Conservation (phyloP, 2,113 vertebrate genomes). For the Ploceus nigricollis region DNA sequence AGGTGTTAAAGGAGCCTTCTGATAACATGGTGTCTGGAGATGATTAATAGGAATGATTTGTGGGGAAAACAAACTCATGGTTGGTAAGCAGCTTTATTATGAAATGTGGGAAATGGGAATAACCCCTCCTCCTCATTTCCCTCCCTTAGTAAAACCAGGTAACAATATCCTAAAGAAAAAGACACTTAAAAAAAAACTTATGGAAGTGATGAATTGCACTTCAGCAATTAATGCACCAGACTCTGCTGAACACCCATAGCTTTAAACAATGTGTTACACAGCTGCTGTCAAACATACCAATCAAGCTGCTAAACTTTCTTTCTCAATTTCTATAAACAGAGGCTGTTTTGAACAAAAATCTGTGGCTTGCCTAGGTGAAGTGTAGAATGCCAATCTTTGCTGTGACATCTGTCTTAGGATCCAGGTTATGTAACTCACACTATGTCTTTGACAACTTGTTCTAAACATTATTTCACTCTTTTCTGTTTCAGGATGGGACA, state of each 20-base stretch:
- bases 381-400: rapidly evolving
- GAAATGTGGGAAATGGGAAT: slow-evolving; percentile 24
- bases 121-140: neutral
- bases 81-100: slow-evolving; percentile 45
- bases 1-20: neutral
- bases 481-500: slow-evolving; percentile 36
- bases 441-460: neutral
- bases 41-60: neutral
- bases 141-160: slow-evolving; percentile 1
- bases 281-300: neutral
- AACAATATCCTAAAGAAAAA: neutral
- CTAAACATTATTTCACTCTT: slow-evolving; percentile 1
- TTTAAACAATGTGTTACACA: neutral
- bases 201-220: neutral
- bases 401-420: neutral
- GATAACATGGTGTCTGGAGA: neutral
- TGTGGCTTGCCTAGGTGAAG: neutral
- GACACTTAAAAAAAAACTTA: neutral
- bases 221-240: neutral
- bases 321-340: neutral
- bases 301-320: neutral
- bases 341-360: neutral
- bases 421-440: neutral
- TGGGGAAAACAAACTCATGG: neutral
- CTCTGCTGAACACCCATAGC: neutral